phyloP scores from a whole-genome alignment of 2,888 invertebrate genomes.

The Hypomecis punctinalis region DNA sequence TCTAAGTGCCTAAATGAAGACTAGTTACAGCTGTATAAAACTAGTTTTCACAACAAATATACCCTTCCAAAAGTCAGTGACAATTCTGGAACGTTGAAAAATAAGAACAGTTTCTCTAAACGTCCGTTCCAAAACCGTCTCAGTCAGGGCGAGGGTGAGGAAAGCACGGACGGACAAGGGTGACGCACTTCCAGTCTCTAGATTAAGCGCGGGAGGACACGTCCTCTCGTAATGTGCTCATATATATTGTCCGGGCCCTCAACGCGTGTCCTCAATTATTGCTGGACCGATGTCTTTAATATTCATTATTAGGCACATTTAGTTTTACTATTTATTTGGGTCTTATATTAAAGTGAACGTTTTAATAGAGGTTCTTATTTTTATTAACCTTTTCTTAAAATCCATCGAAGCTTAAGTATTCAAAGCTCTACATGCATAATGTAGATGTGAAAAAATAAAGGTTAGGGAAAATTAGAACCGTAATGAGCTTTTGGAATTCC shows the following conservation, averaged over 20 bases:
- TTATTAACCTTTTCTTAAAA: not conserved
- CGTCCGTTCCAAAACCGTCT: slow-evolving; percentile 25
- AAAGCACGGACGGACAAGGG: slow-evolving; percentile 66
- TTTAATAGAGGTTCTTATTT: not conserved
- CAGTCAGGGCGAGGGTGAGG: slow-evolving; percentile 57
- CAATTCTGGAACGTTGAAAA: slow-evolving; percentile 21
- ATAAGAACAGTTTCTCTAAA: slow-evolving; percentile 22
- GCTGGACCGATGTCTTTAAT: slow-evolving; percentile 49
- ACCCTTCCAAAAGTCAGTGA: slow-evolving; percentile 5
- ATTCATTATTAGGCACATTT: slow-evolving; percentile 23
- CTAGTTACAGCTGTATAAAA: not conserved
- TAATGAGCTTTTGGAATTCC: slow-evolving; percentile 43
- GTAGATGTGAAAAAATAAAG: slow-evolving; percentile 25
- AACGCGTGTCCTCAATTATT: slow-evolving; percentile 79
- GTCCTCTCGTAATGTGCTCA: slow-evolving; percentile 82
- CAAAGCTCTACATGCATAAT: slow-evolving; percentile 3
- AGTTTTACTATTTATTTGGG: slow-evolving; percentile 8
- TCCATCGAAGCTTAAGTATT: too few relatives aligned
- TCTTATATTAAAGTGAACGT: slow-evolving; percentile 22
- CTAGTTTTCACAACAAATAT: not conserved
- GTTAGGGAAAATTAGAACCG: slow-evolving; percentile 1
- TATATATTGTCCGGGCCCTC: slow-evolving; percentile 80
- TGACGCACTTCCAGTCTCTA: slow-evolving; percentile 78
- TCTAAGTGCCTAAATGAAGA: not conserved
- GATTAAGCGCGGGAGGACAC: slow-evolving; percentile 81